Evolutionary conservation across 2,888 invertebrate species (phyloP), one percentile per base, ranked within the genome.

Genomic region (Drosophila histrio): DNA sequence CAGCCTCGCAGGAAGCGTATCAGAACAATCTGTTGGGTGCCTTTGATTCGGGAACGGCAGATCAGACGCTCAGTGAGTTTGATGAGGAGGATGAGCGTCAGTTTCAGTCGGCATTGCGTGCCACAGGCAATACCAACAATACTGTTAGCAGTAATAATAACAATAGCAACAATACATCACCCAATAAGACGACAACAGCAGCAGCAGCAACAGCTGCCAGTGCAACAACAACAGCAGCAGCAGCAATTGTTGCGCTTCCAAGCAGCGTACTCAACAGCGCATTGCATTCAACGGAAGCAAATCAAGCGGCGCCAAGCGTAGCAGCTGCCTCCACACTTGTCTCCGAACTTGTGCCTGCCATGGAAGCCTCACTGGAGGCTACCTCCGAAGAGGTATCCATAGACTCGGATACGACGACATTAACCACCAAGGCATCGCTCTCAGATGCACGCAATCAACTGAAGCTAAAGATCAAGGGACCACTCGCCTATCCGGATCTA

Each of bases 401-500:
- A 19, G 92, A 92, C 64, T 91, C 92, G 0, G 92, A 92, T 57
- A 91, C 91, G n/a, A 91, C 81, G 1, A 87, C 92, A 1, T 62
- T 90, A 46, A 93, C 93, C 61, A 95, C 94, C 2, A 96, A 96
- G 89, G 95, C 95, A 0, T 95, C 96, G 1, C 92, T 96, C 1
- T 95, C 95, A 0, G 96, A 97, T 91, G 95, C 96, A 0, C 93
- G 97, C 26, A 97, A 97, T 91, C 97, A 97, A 89, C 92, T 97
- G 3, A 97, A 97, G 90, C 95, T 97, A 0, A 97, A 97, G 92
- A 97, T 97, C 70, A 97, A 97, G 90, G 97, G 97, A 2, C 97
- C 97, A 0, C 95, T 96, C 84, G 93, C 96, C 66, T 96, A 97
- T 82, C 91, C 94, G 0, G 94, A 94, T 53, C 56, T 72, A 77